Conservation (phyloP, 2,888 invertebrate species). For the Phengaris arion region DNA sequence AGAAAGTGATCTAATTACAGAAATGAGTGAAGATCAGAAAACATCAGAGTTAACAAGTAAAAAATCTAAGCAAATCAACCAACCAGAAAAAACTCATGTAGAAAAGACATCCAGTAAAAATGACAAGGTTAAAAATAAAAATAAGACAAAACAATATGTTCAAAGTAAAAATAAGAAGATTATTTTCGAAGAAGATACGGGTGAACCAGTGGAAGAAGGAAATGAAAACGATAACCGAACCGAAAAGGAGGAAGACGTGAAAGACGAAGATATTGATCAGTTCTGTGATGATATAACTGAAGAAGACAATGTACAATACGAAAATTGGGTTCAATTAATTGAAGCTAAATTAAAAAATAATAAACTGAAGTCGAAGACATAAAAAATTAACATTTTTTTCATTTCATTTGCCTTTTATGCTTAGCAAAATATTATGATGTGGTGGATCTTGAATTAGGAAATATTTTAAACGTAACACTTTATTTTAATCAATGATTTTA, state of each 20-base stretch:
- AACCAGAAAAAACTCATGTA: constrained; percentile 37
- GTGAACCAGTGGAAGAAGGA: constrained; percentile 39
- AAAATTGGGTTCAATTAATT: constrained; percentile 67
- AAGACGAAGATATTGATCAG: constrained; percentile 69
- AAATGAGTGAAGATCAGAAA: neutral
- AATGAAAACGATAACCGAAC: constrained; percentile 43
- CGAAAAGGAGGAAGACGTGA: constrained; percentile 57
- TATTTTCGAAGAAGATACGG: constrained; percentile 43
- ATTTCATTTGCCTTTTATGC: neutral
- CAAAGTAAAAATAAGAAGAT: constrained; percentile 44
- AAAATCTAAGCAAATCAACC: constrained; percentile 33
- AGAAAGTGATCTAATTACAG: neutral
- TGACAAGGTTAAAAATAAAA: constrained; percentile 23
- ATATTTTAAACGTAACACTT: too few species aligned
- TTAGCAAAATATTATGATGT: too few species aligned
- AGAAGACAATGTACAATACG: constrained; percentile 65
- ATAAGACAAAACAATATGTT: constrained; percentile 25
- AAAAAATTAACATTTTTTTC: neutral
- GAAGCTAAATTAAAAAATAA: constrained; percentile 60
- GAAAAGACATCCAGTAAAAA: constrained; percentile 22
- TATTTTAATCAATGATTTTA: too few species aligned
- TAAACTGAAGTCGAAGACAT: constrained; percentile 44
- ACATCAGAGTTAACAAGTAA: neutral
- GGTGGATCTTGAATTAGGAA: too few species aligned
- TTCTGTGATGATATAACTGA: constrained; percentile 67